phyloP scores from a whole-genome alignment of 2,888 invertebrate species.

The Lepas anatifera region DNA sequence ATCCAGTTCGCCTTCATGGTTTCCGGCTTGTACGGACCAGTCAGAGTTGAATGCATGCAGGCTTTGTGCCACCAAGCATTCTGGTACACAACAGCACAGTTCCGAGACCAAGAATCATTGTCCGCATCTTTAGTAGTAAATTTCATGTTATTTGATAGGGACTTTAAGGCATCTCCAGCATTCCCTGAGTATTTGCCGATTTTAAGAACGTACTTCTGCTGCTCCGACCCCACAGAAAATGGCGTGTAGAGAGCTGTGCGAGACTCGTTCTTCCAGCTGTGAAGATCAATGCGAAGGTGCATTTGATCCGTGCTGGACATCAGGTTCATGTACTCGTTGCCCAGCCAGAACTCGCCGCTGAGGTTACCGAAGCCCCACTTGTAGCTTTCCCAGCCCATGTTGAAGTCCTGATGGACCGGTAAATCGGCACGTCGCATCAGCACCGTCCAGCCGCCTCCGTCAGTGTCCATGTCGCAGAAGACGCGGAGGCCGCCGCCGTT shows the following conservation, averaged over 20 bases:
- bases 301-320: slow-evolving; percentile 84
- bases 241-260: neutral
- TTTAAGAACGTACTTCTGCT: neutral
- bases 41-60: neutral
- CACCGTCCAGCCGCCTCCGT: slow-evolving; percentile 91
- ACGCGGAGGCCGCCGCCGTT: slow-evolving; percentile 33
- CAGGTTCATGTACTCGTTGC: slow-evolving; percentile 88
- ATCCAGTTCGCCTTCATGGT: neutral
- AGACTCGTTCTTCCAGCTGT: slow-evolving; percentile 57
- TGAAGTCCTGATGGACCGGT: slow-evolving; percentile 77
- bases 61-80: neutral
- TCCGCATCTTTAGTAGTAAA: neutral
- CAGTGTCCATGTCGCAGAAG: slow-evolving; percentile 82
- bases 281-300: slow-evolving; percentile 69
- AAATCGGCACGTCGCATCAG: slow-evolving; percentile 80
- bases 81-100: neutral
- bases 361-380: slow-evolving; percentile 88
- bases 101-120: neutral
- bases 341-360: slow-evolving; percentile 80
- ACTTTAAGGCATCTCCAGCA: no score
- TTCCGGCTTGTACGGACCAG: neutral
- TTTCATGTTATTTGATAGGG: no score
- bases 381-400: slow-evolving; percentile 82
- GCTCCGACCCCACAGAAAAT: neutral
- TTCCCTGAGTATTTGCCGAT: neutral